phyloP scores from a whole-genome alignment of 2,113 vertebrate species.

The Seriola rivoliana region DNA sequence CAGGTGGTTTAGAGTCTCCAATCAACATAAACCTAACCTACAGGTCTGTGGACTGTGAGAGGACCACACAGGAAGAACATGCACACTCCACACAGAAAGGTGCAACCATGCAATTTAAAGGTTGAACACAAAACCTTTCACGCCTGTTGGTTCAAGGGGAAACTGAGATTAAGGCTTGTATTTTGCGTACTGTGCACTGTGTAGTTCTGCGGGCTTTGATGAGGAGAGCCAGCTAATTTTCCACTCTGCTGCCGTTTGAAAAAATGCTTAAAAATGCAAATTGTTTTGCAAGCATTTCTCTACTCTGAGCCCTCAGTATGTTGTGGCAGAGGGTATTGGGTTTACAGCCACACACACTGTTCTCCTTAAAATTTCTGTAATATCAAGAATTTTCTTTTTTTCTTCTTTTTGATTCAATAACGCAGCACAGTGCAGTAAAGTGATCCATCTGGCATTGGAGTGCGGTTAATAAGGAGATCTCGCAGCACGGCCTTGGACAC shows the following conservation, averaged over 20 bases:
- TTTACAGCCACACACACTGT: constrained; percentile 30
- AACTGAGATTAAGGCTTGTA: background rate
- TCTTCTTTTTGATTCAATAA: constrained; percentile 16
- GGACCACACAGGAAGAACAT: no score
- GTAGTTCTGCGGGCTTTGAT: background rate
- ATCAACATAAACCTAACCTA: no score
- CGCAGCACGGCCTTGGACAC: constrained; percentile 22
- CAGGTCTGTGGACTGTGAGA: no score
- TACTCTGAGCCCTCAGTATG: background rate
- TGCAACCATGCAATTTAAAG: background rate
- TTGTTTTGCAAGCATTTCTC: constrained; percentile 26
- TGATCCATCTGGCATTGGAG: constrained; percentile 2
- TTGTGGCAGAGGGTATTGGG: constrained; percentile 7
- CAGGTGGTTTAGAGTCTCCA: no score
- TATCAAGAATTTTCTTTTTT: constrained; percentile 6
- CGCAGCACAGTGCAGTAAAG: no score
- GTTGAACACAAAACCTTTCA: constrained; percentile 1
- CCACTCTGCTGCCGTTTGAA: constrained; percentile 3
- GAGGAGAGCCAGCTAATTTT: constrained; percentile 22
- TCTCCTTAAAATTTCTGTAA: constrained; percentile 28
- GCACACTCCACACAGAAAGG: no score
- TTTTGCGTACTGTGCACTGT: background rate
- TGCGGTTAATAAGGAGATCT: constrained; percentile 40
- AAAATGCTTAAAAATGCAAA: constrained; percentile 22
- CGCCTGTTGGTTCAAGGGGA: background rate